phyloP scores from a whole-genome alignment of 2,888 invertebrate genomes.

The Caenorhabditis sp. region DNA sequence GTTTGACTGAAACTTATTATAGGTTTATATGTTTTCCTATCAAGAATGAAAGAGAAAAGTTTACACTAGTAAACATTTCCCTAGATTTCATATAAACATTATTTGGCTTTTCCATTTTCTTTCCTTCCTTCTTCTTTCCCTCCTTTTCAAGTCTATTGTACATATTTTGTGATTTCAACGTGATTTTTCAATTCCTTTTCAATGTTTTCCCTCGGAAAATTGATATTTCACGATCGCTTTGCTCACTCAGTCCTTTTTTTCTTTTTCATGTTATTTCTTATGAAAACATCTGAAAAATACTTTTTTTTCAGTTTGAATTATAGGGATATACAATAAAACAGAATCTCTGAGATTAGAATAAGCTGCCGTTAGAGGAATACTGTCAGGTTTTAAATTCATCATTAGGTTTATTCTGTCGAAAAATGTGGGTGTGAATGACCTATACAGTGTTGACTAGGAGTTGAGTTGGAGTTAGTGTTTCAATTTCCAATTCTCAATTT shows the following conservation, averaged over 20 bases:
- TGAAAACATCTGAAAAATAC: too few relatives aligned
- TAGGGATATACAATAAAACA: not conserved
- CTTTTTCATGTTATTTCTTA: constrained; percentile 1
- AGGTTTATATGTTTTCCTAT: not conserved
- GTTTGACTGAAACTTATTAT: not conserved
- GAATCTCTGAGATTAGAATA: constrained; percentile 37
- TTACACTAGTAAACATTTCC: not conserved
- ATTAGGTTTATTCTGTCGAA: constrained; percentile 33
- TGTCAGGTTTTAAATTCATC: constrained; percentile 26
- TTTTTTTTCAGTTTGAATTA: too few relatives aligned
- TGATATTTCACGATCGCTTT: constrained; percentile 24
- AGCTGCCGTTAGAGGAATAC: constrained; percentile 51
- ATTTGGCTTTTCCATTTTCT: constrained; percentile 12
- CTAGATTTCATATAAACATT: not conserved
- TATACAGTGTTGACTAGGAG: constrained; percentile 31
- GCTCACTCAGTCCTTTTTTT: constrained; percentile 18
- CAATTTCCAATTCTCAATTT: too few relatives aligned
- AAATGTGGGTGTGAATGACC: constrained; percentile 22
- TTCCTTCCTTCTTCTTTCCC: not conserved
- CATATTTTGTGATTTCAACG: constrained; percentile 44
- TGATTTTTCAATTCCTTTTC: constrained; percentile 17
- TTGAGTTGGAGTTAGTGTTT: not conserved
- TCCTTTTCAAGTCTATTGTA: constrained; percentile 18
- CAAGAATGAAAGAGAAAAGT: not conserved
- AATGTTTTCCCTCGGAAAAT: constrained; percentile 9